Evolutionary conservation across 30 jellyfish, hydroid and myxozoan species (phyloP).

Genomic region (Chironex yamaguchii): DNA sequence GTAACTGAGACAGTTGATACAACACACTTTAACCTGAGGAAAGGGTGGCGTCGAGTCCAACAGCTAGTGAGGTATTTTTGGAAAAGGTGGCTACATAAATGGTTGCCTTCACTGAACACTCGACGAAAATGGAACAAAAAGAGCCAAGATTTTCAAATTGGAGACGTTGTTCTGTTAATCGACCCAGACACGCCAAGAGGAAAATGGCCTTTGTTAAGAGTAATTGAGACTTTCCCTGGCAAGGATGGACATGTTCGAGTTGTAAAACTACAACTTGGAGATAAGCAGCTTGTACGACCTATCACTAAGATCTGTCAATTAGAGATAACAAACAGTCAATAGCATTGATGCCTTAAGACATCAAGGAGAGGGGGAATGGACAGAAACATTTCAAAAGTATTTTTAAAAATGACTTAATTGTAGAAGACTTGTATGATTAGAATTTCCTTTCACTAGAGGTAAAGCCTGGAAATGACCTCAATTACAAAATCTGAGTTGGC

Average conservation of each 20-base stretch:
- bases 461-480: too few relatives aligned
- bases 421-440: too few relatives aligned
- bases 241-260: constrained; percentile 43
- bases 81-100: constrained; percentile 9
- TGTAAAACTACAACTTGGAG: constrained; percentile 3
- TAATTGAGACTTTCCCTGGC: constrained; percentile 3
- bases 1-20: constrained; percentile 28
- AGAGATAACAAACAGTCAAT: too few relatives aligned
- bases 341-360: too few relatives aligned
- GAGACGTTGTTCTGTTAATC: neutral
- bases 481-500: too few relatives aligned
- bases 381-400: too few relatives aligned
- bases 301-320: constrained; percentile 13
- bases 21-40: constrained; percentile 1
- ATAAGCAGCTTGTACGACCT: neutral
- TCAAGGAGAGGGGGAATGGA: too few relatives aligned
- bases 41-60: constrained; percentile 31
- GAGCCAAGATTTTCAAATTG: neutral
- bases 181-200: constrained; percentile 2
- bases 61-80: constrained; percentile 3
- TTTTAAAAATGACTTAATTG: too few relatives aligned
- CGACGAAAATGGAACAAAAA: constrained; percentile 1
- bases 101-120: neutral
- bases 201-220: constrained; percentile 8
- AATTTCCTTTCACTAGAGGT: too few relatives aligned